Evolutionary conservation across 2,797 vertebrate genomes (phyloP), one percentile per base, ranked within the genome.

Genomic region (Simalia tracyae): DNA sequence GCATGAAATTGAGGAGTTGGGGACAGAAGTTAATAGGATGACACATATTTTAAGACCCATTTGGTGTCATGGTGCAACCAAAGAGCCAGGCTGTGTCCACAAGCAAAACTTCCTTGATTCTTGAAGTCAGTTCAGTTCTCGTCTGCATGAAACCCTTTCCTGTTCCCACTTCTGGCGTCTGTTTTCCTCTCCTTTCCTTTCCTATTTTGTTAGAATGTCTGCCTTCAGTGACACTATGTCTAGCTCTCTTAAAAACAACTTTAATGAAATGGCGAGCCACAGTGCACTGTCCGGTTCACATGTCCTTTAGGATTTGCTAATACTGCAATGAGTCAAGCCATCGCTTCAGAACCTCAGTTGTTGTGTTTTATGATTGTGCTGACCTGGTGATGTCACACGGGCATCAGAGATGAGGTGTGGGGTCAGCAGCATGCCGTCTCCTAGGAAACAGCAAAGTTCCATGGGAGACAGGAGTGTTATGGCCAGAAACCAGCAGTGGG

Each of bases 161-260:
- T 93, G 87, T 50, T 88, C 28, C 63, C 0, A 0, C 59, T 95
- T 93, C 95, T 0, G 0, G 28, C 1, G 91, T 50, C 60, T 19
- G 1, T 68, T 46, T 68, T 76, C 19, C 36, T 36, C 36, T 36
- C 36, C 50, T 19, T 59, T 87, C 94, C 94, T 86, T 89, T 94
- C 95, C 89, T 42, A 42, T 76, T 89, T 22, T 3, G 59, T 28
- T 89, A 86, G 91, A 72, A 95, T 95, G 92, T 96, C 95, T 97
- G 92, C 95, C 86, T 86, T 96, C 88, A 94, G 94, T 97, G 95
- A 97, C 95, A 96, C 88, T 56, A 96, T 94, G 96, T 97, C 96
- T 96, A 94, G 95, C 91, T 92, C 95, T 92, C 95, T 86, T 96
- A 54, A 93, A 94, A 95, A 95, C 50, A 92, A 93, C 88, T 76